Conservation (phyloP, 2,888 invertebrate species). For the Paralinhomoeus sp. region DNA sequence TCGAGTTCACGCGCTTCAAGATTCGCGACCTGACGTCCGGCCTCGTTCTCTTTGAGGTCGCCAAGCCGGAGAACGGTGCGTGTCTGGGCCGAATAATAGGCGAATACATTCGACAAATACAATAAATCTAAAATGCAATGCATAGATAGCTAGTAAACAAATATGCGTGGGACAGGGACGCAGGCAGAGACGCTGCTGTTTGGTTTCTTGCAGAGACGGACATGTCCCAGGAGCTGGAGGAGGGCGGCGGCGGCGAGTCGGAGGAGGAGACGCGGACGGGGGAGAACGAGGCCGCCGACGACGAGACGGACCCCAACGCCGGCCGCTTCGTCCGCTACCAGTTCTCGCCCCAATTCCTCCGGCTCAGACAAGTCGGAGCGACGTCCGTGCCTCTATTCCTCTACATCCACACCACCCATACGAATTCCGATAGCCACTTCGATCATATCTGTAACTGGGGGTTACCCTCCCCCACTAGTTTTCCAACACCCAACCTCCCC, state of each 20-base stretch:
- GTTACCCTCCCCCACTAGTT: no score
- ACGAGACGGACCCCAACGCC: slow-evolving; percentile 49
- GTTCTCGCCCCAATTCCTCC: slow-evolving; percentile 89
- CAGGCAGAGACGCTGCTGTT: no score
- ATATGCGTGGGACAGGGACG: no score
- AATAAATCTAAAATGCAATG: no score
- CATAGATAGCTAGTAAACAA: no score
- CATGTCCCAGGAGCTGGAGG: no score
- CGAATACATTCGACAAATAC: not conserved
- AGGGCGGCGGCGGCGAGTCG: slow-evolving; percentile 4
- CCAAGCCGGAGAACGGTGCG: slow-evolving; percentile 42
- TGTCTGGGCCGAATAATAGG: not conserved
- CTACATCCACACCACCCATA: no score
- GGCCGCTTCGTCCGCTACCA: slow-evolving; percentile 94
- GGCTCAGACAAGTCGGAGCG: slow-evolving; percentile 82
- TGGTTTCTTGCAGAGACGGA: no score
- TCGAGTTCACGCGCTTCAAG: slow-evolving; percentile 89
- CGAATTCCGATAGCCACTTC: no score
- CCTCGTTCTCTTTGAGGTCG: slow-evolving; percentile 75
- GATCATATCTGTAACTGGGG: no score
- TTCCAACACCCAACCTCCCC: no score
- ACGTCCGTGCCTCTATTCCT: no score
- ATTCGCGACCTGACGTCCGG: slow-evolving; percentile 70
- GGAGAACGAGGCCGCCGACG: slow-evolving; percentile 37
- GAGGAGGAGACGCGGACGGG: slow-evolving; percentile 8